A percentile compares a stretch with the other conserved stretches of the same genome.
Evolutionary conservation across 1,140 invertebrate genomes (phyloP).

Genomic region (Kradibia gibbosae): DNA sequence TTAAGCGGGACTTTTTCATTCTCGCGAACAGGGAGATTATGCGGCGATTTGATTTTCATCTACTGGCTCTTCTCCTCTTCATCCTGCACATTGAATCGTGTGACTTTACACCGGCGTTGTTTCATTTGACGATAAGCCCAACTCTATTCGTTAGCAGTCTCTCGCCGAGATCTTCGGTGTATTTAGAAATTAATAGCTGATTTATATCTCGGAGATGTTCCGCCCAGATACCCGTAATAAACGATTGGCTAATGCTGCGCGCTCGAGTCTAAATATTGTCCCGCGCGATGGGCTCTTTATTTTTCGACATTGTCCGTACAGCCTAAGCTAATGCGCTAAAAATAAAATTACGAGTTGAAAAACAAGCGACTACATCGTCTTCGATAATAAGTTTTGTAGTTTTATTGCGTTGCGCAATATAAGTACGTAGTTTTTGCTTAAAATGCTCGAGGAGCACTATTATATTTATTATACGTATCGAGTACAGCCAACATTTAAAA

Average conservation of each 20-base stretch:
- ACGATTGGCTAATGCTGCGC: background rate
- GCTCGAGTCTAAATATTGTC: no score
- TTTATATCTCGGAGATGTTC: background rate
- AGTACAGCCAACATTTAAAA: background rate
- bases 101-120: background rate
- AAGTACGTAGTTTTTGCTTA: background rate
- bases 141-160: background rate
- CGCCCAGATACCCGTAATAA: background rate
- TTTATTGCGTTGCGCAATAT: background rate
- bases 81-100: background rate
- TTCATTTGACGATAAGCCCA: background rate
- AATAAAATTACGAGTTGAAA: background rate
- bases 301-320: background rate
- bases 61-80: no score
- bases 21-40: background rate
- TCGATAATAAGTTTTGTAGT: background rate
- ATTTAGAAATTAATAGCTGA: background rate
- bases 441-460: background rate
- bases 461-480: background rate
- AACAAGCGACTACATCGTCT: background rate
- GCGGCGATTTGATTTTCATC: background rate
- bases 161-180: background rate
- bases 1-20: background rate
- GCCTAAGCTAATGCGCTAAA: background rate
- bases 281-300: background rate